Percentiles rank a stretch among this genome's conserved stretches.
Evolutionary conservation across 2,797 vertebrate genomes (phyloP).

Genomic region (Microctenopoma stevenorrisi): DNA sequence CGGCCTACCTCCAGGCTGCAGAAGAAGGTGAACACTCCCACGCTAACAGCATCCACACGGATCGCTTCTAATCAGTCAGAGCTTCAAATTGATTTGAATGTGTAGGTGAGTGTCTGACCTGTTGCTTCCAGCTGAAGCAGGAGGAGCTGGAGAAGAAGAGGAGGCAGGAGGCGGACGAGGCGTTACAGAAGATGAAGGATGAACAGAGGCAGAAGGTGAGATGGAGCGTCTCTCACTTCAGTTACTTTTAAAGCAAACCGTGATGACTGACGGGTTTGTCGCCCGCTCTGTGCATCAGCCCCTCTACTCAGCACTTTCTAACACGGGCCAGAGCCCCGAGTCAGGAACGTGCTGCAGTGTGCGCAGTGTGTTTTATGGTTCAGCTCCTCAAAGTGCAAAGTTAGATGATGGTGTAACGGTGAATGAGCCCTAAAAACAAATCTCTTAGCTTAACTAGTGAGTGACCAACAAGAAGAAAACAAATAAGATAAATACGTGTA

Average conservation of each 20-base stretch:
- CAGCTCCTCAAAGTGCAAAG: too few species aligned
- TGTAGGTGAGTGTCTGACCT: background rate
- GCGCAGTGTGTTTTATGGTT: too few species aligned
- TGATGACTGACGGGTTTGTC: conserved; percentile 1
- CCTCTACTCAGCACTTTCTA: conserved; percentile 3
- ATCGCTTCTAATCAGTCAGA: background rate
- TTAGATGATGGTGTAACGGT: too few species aligned
- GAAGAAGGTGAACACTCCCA: conserved; percentile 82
- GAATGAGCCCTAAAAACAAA: too few species aligned
- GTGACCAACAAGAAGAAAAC: too few species aligned
- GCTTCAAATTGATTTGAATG: background rate
- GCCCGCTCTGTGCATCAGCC: background rate
- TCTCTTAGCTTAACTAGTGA: too few species aligned
- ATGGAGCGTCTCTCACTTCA: background rate
- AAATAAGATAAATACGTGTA: too few species aligned
- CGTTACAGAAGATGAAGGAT: conserved; percentile 82
- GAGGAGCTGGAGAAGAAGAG: conserved; percentile 79
- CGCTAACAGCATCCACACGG: background rate
- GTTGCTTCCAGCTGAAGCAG: conserved; percentile 77
- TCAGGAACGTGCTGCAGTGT: conserved; percentile 19
- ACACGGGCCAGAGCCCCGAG: conserved; percentile 18
- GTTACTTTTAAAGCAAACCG: background rate
- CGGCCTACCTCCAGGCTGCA: conserved; percentile 80
- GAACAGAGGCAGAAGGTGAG: conserved; percentile 88
- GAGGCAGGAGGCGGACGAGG: conserved; percentile 84